A percentile compares a stretch with the other conserved stretches of the same genome.
These are phyloP conservation scores for Ernsta delagoae DNA, from an alignment of 2,888 invertebrate genomes.

Conservation along the genomic window DNA sequence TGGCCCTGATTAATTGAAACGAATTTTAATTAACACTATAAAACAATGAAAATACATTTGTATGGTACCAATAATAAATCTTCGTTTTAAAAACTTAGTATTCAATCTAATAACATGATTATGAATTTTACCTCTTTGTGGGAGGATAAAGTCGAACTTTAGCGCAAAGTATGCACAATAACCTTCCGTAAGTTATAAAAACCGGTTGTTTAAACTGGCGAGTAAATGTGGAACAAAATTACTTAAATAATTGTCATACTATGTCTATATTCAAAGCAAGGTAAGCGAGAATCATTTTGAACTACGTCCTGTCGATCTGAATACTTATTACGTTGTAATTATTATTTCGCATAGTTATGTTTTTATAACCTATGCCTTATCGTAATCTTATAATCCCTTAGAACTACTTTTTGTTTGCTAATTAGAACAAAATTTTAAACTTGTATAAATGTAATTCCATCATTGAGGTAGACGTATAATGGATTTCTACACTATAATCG, in stretches of 20 bases:
- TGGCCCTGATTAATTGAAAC: neutral
- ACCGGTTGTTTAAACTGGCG: slow-evolving; percentile 21
- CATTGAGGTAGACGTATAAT: too few species aligned
- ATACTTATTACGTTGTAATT: neutral
- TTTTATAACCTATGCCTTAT: too few species aligned
- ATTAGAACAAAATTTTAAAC: too few species aligned
- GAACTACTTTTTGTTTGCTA: too few species aligned
- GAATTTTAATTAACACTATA: too few species aligned
- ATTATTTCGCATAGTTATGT: too few species aligned
- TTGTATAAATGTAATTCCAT: too few species aligned
- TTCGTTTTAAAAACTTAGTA: neutral
- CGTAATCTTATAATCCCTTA: too few species aligned
- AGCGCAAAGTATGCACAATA: neutral
- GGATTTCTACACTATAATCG: too few species aligned
- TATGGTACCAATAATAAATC: too few species aligned
- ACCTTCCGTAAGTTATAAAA: slow-evolving; percentile 13
- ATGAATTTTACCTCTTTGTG: neutral
- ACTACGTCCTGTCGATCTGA: slow-evolving; percentile 15
- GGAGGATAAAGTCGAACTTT: neutral
- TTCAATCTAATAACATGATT: neutral
- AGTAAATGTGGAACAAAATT: slow-evolving; percentile 21
- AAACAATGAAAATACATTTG: too few species aligned
- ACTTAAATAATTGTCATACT: slow-evolving; percentile 28
- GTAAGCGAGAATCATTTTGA: slow-evolving; percentile 30
- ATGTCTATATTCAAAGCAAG: slow-evolving; percentile 21